Base-by-base conservation (phyloP, 2,113 vertebrate species). In the Lethenteron camtschaticum region DNA sequence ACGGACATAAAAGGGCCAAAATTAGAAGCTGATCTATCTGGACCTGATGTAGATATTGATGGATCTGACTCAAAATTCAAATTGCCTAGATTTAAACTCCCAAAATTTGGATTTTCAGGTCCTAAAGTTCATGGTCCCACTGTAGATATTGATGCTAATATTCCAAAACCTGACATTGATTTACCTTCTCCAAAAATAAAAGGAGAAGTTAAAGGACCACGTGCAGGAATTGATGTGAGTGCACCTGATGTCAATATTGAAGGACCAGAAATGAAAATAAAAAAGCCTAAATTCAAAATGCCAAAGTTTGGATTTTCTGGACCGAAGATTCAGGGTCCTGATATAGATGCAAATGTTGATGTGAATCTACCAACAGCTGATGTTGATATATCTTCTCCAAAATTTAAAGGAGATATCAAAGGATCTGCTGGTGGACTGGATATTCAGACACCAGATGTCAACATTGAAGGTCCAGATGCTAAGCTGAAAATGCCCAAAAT, bases 401-500 rank as follows among this genome's bases (percentile, higher is more conserved):
- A 2, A 24, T 3, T 70, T 3, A 11, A 57, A 14, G 55, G 16
- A 18, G 69, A 69, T 11, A 69, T 69, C 41, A 69, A 69, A 56
- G 8, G 8, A 57, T 68, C 11, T 14, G 56, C 11, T 4, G 1
- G 10, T 70, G 73, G 70, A 12, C n/a, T 56, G 9, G 13, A 2
- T 41, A 56, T 69, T 20, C 76, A 73, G 63, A 57, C 72, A 2
- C 2, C 1, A 13, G 59, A 71, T 1, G 5, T 63, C 9, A 14
- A 60, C 4, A 1, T 1, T 11, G 70, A 68, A 8, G 10, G 11
- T 9, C 10, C 58, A 12, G 70, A 68, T 56, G 68, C 16, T 9
- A 76, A 68, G 3, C 9, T 78, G 55, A 75, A 76, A 71, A 72
- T 71, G 59, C 70, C 78, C 56, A 78, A 76, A 71, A 79, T 81